Conservation (phyloP, 2,113 vertebrate species). For the Cololabis saira region DNA sequence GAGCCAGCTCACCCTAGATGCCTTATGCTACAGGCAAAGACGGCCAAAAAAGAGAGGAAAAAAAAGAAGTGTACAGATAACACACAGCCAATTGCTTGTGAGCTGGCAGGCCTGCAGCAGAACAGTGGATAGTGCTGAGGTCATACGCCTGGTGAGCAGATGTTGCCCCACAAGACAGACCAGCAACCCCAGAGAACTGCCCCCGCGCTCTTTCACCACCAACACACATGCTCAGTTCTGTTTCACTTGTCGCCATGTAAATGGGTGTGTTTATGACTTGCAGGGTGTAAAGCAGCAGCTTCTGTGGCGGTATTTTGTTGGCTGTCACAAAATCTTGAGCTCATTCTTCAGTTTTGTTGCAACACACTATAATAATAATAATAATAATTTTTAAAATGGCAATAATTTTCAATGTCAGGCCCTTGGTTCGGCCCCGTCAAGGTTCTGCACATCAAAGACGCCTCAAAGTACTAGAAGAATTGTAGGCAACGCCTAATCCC, state of each 20-base stretch:
- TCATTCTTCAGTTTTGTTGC: no score
- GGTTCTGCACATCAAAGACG: background rate
- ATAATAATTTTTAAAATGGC: no score
- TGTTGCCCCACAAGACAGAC: constrained; percentile 58
- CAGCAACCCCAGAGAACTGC: constrained; percentile 14
- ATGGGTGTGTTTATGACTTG: no score
- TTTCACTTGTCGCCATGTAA: constrained; percentile 5
- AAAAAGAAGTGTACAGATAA: constrained; percentile 37
- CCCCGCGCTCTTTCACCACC: constrained; percentile 32
- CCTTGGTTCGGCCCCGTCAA: background rate
- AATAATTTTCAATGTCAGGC: no score
- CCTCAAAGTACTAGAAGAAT: constrained; percentile 25
- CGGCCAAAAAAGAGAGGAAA: no score
- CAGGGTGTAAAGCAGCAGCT: no score
- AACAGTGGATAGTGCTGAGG: constrained; percentile 44
- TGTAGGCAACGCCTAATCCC: constrained; percentile 19
- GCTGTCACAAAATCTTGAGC: no score
- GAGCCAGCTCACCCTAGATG: constrained; percentile 14
- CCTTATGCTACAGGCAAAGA: constrained; percentile 22
- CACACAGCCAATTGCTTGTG: constrained; percentile 40
- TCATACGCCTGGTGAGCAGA: constrained; percentile 71
- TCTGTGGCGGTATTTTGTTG: no score
- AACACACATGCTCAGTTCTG: constrained; percentile 30
- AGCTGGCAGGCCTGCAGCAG: constrained; percentile 45
- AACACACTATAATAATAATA: no score